These are phyloP conservation scores for Entosphenus tridentatus DNA, from an alignment of 2,113 vertebrate genomes.

Conservation along the genomic window DNA sequence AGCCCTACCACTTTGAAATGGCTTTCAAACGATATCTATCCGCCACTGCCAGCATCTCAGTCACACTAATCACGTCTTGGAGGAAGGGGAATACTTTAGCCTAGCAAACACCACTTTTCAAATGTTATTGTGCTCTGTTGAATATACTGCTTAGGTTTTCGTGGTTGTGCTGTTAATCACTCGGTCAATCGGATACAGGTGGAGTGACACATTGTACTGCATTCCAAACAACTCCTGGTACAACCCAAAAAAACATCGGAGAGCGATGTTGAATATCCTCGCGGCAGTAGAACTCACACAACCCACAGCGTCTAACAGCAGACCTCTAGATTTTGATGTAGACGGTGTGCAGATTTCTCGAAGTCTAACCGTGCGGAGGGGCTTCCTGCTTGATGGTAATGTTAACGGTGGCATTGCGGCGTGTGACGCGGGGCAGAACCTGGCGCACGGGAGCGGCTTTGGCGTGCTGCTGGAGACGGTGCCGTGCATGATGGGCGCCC, in stretches of 20 bases:
- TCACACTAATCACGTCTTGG: too few species aligned
- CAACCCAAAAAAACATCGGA: too few species aligned
- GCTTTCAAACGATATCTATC: not conserved
- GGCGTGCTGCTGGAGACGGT: constrained; percentile 35
- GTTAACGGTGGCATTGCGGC: not conserved
- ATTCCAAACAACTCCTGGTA: too few species aligned
- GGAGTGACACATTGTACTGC: too few species aligned
- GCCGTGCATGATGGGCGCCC: constrained; percentile 41
- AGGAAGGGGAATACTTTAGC: too few species aligned
- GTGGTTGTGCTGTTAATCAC: too few species aligned
- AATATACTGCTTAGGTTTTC: too few species aligned
- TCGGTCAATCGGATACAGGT: too few species aligned
- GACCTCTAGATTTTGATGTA: not conserved
- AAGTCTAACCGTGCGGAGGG: not conserved
- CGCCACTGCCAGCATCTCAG: not conserved
- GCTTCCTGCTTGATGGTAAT: not conserved
- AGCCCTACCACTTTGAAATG: not conserved
- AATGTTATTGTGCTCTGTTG: too few species aligned
- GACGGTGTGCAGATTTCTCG: not conserved
- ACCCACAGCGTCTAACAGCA: not conserved
- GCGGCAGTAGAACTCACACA: not conserved
- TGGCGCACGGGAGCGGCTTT: constrained; percentile 27
- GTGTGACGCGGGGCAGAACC: constrained; percentile 18
- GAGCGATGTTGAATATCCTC: not conserved
- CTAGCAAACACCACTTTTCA: too few species aligned